Evolutionary conservation across 2,113 vertebrate species (phyloP).

Genomic region (Oceanites oceanicus): DNA sequence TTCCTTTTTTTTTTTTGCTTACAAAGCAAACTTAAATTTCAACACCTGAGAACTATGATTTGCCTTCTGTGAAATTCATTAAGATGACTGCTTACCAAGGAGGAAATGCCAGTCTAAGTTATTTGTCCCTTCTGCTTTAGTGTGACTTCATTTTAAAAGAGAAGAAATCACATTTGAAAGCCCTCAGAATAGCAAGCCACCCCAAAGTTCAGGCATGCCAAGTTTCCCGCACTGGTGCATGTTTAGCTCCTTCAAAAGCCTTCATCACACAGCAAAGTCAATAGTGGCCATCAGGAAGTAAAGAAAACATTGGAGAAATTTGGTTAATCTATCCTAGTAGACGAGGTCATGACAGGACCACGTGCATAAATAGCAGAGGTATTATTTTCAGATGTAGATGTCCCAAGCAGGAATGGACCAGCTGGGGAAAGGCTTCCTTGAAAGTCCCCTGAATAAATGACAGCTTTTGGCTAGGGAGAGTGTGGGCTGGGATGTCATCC

Average conservation of each 20-base stretch:
- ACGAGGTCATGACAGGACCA: conserved; percentile 68
- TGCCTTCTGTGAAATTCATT: conserved; percentile 33
- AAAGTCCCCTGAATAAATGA: not conserved
- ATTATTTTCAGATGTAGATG: conserved; percentile 68
- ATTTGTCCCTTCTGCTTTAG: not conserved
- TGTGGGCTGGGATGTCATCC: not conserved
- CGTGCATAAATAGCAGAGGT: conserved; percentile 62
- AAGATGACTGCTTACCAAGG: not conserved
- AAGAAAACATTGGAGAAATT: conserved; percentile 68
- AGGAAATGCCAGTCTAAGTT: not conserved
- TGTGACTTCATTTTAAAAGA: not conserved
- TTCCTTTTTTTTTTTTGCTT: not conserved
- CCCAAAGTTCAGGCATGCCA: not conserved
- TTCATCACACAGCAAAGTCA: conserved; percentile 43
- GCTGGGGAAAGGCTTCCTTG: conserved; percentile 21
- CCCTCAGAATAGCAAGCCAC: not conserved
- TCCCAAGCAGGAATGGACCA: conserved; percentile 23
- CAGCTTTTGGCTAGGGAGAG: not conserved
- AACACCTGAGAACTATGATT: not conserved
- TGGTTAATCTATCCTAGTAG: conserved; percentile 62
- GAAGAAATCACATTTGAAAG: conserved; percentile 6
- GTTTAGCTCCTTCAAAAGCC: not conserved
- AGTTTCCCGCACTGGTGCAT: not conserved
- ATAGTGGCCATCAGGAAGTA: conserved; percentile 48
- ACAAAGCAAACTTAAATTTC: not conserved